These are phyloP conservation scores for Ichneumon xanthorius DNA, from an alignment of 2,888 invertebrate genomes.

Conservation along the genomic window DNA sequence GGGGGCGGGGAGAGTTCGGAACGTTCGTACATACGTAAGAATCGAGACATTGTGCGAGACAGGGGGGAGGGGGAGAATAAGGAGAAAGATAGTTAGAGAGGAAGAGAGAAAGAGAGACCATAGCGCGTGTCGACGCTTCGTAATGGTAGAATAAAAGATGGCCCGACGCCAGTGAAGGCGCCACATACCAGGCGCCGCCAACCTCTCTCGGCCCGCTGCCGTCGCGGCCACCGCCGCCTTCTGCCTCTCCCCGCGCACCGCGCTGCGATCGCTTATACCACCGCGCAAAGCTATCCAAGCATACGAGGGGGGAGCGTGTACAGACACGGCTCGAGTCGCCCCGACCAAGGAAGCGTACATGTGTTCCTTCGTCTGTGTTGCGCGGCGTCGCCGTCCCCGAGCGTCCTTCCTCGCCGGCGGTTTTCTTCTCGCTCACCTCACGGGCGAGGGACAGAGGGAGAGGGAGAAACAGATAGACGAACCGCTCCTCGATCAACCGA, in stretches of 20 bases:
- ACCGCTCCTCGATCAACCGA: conserved; percentile 59
- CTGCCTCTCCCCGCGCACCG: conserved; percentile 36
- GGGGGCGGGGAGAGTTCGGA: not conserved
- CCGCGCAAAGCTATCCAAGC: conserved; percentile 47
- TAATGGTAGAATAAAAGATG: conserved; percentile 82
- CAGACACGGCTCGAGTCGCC: conserved; percentile 8
- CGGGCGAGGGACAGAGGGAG: not conserved
- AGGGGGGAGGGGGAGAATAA: conserved; percentile 1
- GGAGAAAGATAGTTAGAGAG: conserved; percentile 12
- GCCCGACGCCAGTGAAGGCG: conserved; percentile 83
- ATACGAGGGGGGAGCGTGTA: not conserved
- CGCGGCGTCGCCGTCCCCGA: conserved; percentile 65
- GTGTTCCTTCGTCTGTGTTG: conserved; percentile 56
- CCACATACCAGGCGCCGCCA: conserved; percentile 84
- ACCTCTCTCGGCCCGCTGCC: conserved; percentile 73
- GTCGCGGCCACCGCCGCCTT: conserved; percentile 37
- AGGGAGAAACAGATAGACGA: not conserved
- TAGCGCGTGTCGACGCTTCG: conserved; percentile 80
- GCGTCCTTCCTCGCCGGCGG: conserved; percentile 66
- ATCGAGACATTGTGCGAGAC: conserved; percentile 36
- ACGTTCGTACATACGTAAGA: conserved; percentile 27
- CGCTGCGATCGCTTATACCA: conserved; percentile 59
- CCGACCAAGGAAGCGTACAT: conserved; percentile 38
- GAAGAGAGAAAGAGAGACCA: conserved; percentile 59
- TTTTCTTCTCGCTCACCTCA: conserved; percentile 36